Evolutionary conservation across 2,888 invertebrate species (phyloP).

Genomic region (Acleris sparsana): DNA sequence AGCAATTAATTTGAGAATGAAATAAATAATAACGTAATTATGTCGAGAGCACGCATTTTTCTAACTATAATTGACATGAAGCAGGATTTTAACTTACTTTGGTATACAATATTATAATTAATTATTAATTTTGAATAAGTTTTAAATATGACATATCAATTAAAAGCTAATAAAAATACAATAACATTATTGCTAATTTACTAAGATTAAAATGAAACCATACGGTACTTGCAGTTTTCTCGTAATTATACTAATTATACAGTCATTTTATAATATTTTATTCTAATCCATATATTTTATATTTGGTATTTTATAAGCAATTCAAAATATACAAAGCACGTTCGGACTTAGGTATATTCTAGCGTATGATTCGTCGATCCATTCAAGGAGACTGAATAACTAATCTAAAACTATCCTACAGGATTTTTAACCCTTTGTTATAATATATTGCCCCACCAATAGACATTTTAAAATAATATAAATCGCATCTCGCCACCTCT

Average conservation of each 20-base stretch:
- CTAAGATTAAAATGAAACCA: conserved; percentile 15
- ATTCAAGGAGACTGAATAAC: conserved; percentile 59
- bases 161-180: conserved; percentile 18
- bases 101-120: conserved; percentile 52
- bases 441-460: conserved; percentile 67
- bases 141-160: conserved; percentile 13
- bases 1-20: conserved; percentile 46
- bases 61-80: conserved; percentile 81
- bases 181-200: conserved; percentile 22
- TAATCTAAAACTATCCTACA: conserved; percentile 44
- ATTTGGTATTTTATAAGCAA: conserved; percentile 71
- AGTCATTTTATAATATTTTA: conserved; percentile 26
- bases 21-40: conserved; percentile 58
- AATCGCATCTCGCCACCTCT: conserved; percentile 42
- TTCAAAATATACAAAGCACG: conserved; percentile 74
- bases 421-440: conserved; percentile 68
- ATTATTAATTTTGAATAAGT: conserved; percentile 32
- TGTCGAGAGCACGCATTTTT: conserved; percentile 48
- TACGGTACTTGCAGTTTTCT: conserved; percentile 12
- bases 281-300: conserved; percentile 45
- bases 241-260: conserved; percentile 33
- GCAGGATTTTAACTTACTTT: conserved; percentile 72
- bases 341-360: conserved; percentile 81
- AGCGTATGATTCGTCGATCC: conserved; percentile 80
- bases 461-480: conserved; percentile 51